Evolutionary conservation across 1,140 invertebrate species (phyloP).

Genomic region (Rhagoletis zephyria): DNA sequence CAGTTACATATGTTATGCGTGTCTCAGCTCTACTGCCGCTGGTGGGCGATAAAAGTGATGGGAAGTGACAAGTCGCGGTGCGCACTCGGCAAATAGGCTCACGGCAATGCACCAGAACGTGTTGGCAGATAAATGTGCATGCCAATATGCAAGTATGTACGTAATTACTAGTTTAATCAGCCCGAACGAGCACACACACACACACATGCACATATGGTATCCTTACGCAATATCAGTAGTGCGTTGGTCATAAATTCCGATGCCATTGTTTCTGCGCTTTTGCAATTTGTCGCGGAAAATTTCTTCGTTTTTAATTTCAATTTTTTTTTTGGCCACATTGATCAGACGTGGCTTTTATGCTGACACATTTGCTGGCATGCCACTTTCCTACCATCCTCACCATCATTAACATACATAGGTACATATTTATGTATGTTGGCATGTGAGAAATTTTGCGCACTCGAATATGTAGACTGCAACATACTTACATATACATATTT

Average conservation of each 20-base stretch:
- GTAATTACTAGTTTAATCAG: neutral
- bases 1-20: constrained; percentile 17
- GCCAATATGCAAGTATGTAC: too few relatives aligned
- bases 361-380: constrained; percentile 27
- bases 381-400: constrained; percentile 3
- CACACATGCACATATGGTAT: neutral
- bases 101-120: neutral
- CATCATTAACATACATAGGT: constrained; percentile 9
- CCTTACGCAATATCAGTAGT: neutral
- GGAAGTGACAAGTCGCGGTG: neutral
- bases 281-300: constrained; percentile 2
- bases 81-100: neutral
- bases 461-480: too few relatives aligned
- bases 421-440: too few relatives aligned
- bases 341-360: constrained; percentile 7
- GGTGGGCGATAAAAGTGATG: neutral
- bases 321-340: neutral
- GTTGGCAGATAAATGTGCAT: neutral
- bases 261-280: neutral
- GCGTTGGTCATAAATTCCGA: constrained; percentile 10
- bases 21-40: neutral
- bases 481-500: neutral
- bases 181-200: neutral
- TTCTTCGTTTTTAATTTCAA: neutral
- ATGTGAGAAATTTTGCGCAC: too few relatives aligned